These are phyloP conservation scores for Rhynchonycteris naso DNA, from an alignment of 2,797 vertebrate species.

Conservation along the genomic window DNA sequence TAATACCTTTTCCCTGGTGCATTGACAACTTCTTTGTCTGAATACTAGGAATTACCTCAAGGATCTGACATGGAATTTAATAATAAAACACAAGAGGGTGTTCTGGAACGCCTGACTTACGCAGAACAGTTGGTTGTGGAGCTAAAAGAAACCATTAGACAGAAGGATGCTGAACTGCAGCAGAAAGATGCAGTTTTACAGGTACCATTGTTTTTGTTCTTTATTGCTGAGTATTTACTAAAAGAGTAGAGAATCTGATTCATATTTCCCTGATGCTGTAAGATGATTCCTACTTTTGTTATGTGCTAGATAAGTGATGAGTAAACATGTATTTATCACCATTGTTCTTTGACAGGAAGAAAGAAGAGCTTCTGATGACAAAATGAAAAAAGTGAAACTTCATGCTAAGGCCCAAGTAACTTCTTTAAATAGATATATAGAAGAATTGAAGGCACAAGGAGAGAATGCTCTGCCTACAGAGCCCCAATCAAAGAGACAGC, in stretches of 20 bases:
- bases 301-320: neutral
- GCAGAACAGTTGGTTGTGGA: conserved; percentile 93
- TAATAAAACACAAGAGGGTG: conserved; percentile 85
- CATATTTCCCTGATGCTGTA: neutral
- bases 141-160: conserved; percentile 92
- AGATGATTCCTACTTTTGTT: neutral
- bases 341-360: conserved; percentile 88
- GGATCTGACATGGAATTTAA: conserved; percentile 76
- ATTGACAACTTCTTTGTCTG: conserved; percentile 13
- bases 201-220: conserved; percentile 82
- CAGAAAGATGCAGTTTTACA: conserved; percentile 89
- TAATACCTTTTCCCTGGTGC: neutral
- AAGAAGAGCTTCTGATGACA: conserved; percentile 91
- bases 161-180: conserved; percentile 91
- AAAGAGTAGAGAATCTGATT: conserved; percentile 28
- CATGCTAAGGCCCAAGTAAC: conserved; percentile 95
- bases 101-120: conserved; percentile 90
- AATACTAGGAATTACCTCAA: conserved; percentile 80
- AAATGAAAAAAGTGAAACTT: conserved; percentile 95
- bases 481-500: conserved; percentile 74
- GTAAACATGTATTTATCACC: neutral
- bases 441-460: conserved; percentile 89
- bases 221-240: neutral
- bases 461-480: neutral
- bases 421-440: conserved; percentile 92